Conservation (phyloP, 2,113 vertebrate genomes). For the Sceloporus undulatus region DNA sequence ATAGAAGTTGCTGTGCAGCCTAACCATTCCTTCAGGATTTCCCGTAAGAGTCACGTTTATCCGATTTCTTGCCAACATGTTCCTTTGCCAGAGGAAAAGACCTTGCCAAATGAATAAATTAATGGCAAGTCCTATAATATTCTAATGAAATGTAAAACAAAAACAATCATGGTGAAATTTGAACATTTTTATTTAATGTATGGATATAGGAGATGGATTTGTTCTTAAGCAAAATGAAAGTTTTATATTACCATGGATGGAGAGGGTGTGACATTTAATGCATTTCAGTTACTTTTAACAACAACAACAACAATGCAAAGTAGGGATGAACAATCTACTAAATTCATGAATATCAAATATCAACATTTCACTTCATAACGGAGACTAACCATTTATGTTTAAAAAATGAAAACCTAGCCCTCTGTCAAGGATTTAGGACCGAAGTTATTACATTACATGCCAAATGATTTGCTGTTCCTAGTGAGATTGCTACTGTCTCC, state of each 20-base stretch:
- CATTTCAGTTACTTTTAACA: constrained; percentile 28
- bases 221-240: background rate
- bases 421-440: no score
- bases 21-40: background rate
- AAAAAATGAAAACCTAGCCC: no score
- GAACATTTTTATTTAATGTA: constrained; percentile 37
- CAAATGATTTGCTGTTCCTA: no score
- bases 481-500: no score
- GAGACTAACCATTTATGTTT: no score
- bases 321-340: background rate
- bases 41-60: constrained; percentile 26
- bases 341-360: background rate
- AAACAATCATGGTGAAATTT: constrained; percentile 39
- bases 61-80: constrained; percentile 13
- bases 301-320: constrained; percentile 1
- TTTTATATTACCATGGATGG: constrained; percentile 14
- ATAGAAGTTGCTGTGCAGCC: constrained; percentile 11
- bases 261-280: background rate
- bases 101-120: constrained; percentile 37
- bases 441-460: no score
- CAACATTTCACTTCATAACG: background rate
- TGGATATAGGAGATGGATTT: background rate
- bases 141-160: constrained; percentile 46
- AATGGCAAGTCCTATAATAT: constrained; percentile 19
- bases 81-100: constrained; percentile 34